A percentile compares a stretch with the other conserved stretches of the same genome.
phyloP scores from a whole-genome alignment of 64 coral and sea anemone species.

The Dendronephthya gigantea region DNA sequence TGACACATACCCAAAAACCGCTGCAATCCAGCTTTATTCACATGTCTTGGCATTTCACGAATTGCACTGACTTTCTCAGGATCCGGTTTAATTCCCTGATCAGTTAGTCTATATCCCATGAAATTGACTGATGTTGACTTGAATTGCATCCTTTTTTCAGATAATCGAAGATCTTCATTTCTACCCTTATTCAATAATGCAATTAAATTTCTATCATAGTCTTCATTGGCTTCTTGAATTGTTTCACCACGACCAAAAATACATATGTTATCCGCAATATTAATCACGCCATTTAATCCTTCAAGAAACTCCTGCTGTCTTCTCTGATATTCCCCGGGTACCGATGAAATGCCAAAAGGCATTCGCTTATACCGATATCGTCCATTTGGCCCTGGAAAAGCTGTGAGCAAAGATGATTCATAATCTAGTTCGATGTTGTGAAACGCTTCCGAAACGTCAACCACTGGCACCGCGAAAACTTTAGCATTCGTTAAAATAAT shows the following conservation, averaged over 20 bases:
- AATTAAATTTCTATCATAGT: too few species aligned
- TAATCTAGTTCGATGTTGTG: not conserved
- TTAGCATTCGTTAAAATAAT: not conserved
- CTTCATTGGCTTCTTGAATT: too few species aligned
- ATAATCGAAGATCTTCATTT: not conserved
- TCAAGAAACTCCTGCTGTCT: too few species aligned
- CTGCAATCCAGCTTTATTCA: slow-evolving; percentile 29
- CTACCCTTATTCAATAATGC: not conserved
- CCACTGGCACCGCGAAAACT: not conserved
- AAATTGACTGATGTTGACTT: slow-evolving; percentile 38
- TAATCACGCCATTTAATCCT: too few species aligned
- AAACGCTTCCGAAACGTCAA: not conserved
- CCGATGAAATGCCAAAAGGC: too few species aligned
- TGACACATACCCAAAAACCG: slow-evolving; percentile 44
- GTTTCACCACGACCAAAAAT: too few species aligned
- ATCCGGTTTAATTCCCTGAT: slow-evolving; percentile 36
- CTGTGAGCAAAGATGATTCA: too few species aligned
- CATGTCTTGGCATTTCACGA: slow-evolving; percentile 34
- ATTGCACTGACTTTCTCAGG: slow-evolving; percentile 40
- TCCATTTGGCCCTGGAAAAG: too few species aligned
- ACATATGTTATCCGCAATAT: too few species aligned
- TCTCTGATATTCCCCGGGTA: too few species aligned
- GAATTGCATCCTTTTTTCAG: slow-evolving; percentile 27
- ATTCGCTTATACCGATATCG: too few species aligned
- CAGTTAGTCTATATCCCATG: slow-evolving; percentile 48